Percentiles rank a stretch among this genome's conserved stretches.
These are phyloP conservation scores for Todiramphus saurophagus DNA, from an alignment of 2,113 vertebrate species.

Conservation along the genomic window DNA sequence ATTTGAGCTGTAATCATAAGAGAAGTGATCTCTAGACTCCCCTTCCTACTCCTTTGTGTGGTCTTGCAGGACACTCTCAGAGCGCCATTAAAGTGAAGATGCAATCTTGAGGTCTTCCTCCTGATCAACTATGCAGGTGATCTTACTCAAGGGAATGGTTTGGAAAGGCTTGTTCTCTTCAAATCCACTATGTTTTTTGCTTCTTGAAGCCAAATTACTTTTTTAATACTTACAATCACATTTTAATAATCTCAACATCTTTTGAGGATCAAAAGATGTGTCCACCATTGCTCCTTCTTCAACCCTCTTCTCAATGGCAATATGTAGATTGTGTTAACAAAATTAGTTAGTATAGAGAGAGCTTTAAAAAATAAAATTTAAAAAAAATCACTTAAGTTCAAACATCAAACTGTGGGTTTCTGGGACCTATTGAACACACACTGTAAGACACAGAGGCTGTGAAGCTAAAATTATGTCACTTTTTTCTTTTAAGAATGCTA, in stretches of 20 bases:
- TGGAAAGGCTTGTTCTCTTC: background rate
- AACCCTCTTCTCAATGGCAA: background rate
- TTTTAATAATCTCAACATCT: background rate
- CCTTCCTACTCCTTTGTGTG: background rate
- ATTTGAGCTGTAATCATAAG: background rate
- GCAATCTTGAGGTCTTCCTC: background rate
- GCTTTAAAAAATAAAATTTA: background rate
- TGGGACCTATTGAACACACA: background rate
- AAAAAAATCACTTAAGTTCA: background rate
- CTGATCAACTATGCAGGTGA: background rate
- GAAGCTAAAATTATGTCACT: background rate
- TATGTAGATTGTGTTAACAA: background rate
- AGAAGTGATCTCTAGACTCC: background rate
- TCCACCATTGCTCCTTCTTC: background rate
- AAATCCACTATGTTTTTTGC: background rate
- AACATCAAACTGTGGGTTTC: background rate
- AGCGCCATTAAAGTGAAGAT: background rate
- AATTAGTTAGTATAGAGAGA: background rate
- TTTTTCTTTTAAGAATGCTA: background rate
- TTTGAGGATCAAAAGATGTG: background rate
- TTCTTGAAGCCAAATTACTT: background rate
- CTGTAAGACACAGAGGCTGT: background rate
- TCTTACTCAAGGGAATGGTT: background rate
- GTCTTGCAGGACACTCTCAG: background rate
- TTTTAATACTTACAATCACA: background rate